These are phyloP conservation scores for Drosophila stalkeri DNA, from an alignment of 2,888 invertebrate genomes.

Conservation along the genomic window DNA sequence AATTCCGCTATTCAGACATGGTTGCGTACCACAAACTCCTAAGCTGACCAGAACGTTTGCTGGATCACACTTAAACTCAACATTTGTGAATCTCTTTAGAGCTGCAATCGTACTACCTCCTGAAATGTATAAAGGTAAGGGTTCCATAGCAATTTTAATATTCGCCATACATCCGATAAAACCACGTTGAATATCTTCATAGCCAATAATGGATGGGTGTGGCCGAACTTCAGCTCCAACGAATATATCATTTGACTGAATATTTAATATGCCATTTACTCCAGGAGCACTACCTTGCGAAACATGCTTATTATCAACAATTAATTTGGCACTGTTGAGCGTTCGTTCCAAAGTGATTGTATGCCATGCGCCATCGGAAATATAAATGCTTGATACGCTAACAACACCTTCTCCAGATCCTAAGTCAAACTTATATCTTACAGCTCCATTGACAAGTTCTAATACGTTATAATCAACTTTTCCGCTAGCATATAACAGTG, in stretches of 20 bases:
- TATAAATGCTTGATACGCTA: constrained; percentile 90
- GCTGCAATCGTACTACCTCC: constrained; percentile 88
- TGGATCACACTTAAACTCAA: constrained; percentile 90
- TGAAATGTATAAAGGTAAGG: constrained; percentile 91
- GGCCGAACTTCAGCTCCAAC: constrained; percentile 93
- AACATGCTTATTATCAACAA: constrained; percentile 91
- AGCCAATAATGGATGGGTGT: constrained; percentile 90
- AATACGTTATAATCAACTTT: constrained; percentile 95
- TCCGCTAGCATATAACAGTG: constrained; percentile 93
- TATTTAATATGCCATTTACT: constrained; percentile 92
- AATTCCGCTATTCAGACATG: constrained; percentile 91
- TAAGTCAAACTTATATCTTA: constrained; percentile 96
- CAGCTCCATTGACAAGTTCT: constrained; percentile 93
- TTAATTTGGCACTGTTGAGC: constrained; percentile 91
- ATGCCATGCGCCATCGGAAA: constrained; percentile 95
- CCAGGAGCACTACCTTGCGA: constrained; percentile 93
- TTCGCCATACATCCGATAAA: constrained; percentile 97
- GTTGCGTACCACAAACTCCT: constrained; percentile 91
- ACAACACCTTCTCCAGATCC: constrained; percentile 96
- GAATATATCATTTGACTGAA: constrained; percentile 93
- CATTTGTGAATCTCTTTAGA: constrained; percentile 89
- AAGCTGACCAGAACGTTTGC: constrained; percentile 87
- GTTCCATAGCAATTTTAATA: constrained; percentile 90
- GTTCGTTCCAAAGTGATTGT: constrained; percentile 92
- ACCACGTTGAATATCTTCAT: constrained; percentile 92